A percentile compares a stretch with the other conserved stretches of the same genome.
These are phyloP conservation scores for Balaeniceps rex DNA, from an alignment of 2,113 vertebrate species.

Conservation along the genomic window DNA sequence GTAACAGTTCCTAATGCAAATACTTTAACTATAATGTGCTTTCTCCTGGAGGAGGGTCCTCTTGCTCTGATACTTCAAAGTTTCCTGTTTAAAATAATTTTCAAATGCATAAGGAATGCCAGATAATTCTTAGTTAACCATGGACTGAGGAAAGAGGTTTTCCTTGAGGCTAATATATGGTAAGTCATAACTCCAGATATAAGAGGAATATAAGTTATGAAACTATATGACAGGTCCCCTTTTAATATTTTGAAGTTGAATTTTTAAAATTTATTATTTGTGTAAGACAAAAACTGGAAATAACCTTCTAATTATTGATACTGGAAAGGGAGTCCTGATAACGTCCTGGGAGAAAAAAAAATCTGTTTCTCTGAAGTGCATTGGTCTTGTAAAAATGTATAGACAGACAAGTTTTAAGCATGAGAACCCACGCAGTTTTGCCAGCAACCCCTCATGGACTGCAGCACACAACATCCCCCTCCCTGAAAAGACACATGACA, in stretches of 20 bases:
- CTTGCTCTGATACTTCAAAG: neutral
- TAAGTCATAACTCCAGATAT: neutral
- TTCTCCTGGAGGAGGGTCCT: neutral
- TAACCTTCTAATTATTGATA: neutral
- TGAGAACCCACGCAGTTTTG: neutral
- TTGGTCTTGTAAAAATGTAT: neutral
- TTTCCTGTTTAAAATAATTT: neutral
- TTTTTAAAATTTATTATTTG: neutral
- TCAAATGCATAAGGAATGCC: neutral
- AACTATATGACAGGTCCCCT: neutral
- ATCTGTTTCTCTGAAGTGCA: neutral
- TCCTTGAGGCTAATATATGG: neutral
- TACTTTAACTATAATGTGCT: neutral
- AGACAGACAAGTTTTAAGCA: neutral
- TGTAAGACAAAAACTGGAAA: neutral
- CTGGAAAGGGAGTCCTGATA: neutral
- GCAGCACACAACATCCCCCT: neutral
- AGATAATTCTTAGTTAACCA: neutral
- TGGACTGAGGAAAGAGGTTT: neutral
- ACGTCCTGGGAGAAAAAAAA: neutral
- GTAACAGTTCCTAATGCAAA: neutral
- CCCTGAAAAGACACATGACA: neutral
- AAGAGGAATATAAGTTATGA: neutral
- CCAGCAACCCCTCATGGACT: neutral
- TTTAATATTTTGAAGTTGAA: neutral